Conservation (phyloP, 2,113 vertebrate genomes). For the Sigmodon hispidus region DNA sequence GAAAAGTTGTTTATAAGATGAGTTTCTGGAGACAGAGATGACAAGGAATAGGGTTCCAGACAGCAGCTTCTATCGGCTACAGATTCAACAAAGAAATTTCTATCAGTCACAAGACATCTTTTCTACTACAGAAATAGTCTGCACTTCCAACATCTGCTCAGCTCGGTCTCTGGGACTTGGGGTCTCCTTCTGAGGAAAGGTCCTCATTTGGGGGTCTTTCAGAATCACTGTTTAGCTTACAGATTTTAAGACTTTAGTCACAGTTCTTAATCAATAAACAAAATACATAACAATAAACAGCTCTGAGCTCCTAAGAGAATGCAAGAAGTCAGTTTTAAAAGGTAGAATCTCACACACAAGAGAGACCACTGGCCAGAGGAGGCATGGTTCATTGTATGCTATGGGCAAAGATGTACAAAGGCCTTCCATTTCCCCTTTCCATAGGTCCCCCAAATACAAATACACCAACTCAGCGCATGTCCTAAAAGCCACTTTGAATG, state of each 20-base stretch:
- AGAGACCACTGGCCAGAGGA: background rate
- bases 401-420: background rate
- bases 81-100: background rate
- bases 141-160: too few species aligned
- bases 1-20: background rate
- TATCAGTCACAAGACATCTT: slow-evolving; percentile 5
- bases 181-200: too few species aligned
- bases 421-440: background rate
- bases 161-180: too few species aligned
- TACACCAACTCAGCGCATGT: background rate
- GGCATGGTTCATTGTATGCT: too few species aligned
- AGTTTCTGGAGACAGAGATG: background rate
- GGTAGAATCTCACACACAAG: background rate
- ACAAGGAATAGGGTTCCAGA: background rate
- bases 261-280: slow-evolving; percentile 53
- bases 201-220: too few species aligned
- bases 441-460: background rate
- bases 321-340: background rate
- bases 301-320: background rate
- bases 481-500: background rate
- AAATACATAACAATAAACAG: slow-evolving; percentile 3
- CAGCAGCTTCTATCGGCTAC: background rate
- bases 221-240: background rate
- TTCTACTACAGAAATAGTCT: background rate
- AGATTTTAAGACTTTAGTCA: slow-evolving; percentile 65